Conservation (phyloP, 2,113 vertebrate genomes). For the Eira barbara region DNA sequence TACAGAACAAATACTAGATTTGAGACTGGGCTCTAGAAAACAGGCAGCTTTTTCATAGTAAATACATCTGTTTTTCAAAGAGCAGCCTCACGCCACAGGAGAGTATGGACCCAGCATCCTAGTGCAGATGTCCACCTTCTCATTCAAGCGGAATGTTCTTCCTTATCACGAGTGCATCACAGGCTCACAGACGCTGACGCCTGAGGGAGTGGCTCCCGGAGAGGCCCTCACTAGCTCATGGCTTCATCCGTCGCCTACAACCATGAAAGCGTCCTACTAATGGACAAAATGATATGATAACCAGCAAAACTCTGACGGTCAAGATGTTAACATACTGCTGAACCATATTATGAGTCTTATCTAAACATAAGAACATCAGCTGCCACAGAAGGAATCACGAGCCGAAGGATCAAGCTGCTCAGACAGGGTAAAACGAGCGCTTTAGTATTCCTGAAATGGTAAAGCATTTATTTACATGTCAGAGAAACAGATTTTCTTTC, state of each 20-base stretch:
- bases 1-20: rapidly evolving
- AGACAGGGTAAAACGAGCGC: not conserved
- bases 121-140: rapidly evolving
- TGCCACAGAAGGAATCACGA: not conserved
- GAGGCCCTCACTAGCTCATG: not conserved
- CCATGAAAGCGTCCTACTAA: not conserved
- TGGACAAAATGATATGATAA: not conserved
- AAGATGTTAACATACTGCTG: not conserved
- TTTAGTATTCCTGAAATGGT: not conserved
- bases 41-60: not conserved
- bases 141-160: rapidly evolving
- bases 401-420: not conserved
- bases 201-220: not conserved
- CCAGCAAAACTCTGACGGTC: not conserved
- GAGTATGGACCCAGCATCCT: rapidly evolving
- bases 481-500: not conserved
- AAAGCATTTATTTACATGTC: not conserved
- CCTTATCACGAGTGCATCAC: not conserved
- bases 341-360: not conserved
- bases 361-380: not conserved
- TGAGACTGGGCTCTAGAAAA: not conserved
- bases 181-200: not conserved
- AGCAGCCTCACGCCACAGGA: not conserved
- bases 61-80: not conserved
- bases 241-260: no score